Conservation (phyloP, 2,113 vertebrate genomes). For the Recurvirostra avosetta region DNA sequence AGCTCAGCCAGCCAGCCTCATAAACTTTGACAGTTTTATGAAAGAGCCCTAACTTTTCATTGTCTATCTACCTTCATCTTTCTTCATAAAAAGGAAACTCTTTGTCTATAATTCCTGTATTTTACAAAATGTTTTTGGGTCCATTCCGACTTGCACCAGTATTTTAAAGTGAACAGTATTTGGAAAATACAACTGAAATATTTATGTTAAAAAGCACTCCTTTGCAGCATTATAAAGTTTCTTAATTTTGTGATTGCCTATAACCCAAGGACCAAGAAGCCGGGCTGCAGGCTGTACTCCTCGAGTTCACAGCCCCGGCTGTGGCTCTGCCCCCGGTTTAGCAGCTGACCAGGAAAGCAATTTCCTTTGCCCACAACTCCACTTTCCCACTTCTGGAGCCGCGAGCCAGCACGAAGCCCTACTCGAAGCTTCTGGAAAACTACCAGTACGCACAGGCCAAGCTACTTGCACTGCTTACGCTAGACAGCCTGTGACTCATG, state of each 20-base stretch:
- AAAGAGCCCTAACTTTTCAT: neutral
- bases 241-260: neutral
- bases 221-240: neutral
- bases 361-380: neutral
- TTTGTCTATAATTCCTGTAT: neutral
- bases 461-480: neutral
- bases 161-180: neutral
- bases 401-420: neutral
- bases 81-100: neutral
- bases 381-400: neutral
- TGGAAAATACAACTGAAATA: neutral
- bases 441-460: neutral
- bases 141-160: neutral
- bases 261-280: neutral
- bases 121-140: neutral
- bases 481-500: neutral
- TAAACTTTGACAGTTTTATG: neutral
- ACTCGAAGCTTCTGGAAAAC: neutral
- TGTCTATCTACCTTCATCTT: neutral
- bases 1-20: neutral
- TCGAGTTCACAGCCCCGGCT: neutral
- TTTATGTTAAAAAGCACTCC: neutral
- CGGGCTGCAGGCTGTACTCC: neutral
- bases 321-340: neutral
- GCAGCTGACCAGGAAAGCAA: neutral